Base-by-base conservation (phyloP, 2,888 invertebrate species). In the Gari tellinella region DNA sequence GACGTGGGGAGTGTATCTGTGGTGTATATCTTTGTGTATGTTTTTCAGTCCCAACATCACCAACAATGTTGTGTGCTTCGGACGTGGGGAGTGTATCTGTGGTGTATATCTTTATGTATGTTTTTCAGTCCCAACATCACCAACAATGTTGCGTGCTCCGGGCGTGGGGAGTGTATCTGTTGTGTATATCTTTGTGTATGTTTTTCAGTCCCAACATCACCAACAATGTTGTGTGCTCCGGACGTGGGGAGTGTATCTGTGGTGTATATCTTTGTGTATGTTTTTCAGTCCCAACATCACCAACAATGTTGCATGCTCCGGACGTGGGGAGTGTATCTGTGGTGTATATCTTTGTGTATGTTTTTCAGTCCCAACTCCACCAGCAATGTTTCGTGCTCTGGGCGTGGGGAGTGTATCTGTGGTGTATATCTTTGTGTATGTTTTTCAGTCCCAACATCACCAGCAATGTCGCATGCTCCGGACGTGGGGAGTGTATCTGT, bases 161-260 rank as follows among this genome's bases (percentile, higher is more conserved):
- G 93, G 2, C 90, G 93, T 53, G 94, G 94, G 7, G 88, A 90
- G 52, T 94, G 94, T 88, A 90, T 92, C 60, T 94, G 94, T 82
- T 94, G 94, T 21, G 88, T 89, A 23, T 94, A n/a, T n/a, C n/a
- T n/a, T 31, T 31, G 10, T 10, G 31, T 4, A 7, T 57, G 43
- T n/a, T 56, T 62, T 66, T n/a, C 64, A 73, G 70, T 73, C 61
- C 58, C 64, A 90, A 90, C 63, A 79, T 83, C 5, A 90, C 89
- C 70, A 84, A 89, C 19, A 84, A 87, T 17, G 80, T 87, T 17
- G 89, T 92, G 37, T 94, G 94, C 81, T 92, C 92, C 15, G 93
- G 93, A 1, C 90, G 93, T 53, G 94, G 94, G 7, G 88, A 90
- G 52, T 94, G 94, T 88, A 90, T 92, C 60, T 94, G 94, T 82